Percentiles rank a stretch among this genome's conserved stretches.
Evolutionary conservation across 2,113 vertebrate species (phyloP).

Genomic region (Trematomus loennbergii): DNA sequence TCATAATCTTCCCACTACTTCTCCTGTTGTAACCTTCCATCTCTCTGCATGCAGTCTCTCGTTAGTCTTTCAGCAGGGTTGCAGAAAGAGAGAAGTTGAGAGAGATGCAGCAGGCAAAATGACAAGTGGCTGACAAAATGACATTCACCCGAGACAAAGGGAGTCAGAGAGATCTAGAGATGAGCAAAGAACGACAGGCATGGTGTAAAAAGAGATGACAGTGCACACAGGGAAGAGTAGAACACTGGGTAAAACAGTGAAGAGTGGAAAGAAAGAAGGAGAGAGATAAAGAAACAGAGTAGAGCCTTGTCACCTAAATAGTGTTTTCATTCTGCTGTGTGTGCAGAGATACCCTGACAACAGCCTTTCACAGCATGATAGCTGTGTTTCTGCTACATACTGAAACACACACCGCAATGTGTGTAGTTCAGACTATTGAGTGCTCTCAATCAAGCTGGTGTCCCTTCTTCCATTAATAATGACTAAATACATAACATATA

Average conservation of each 20-base stretch:
- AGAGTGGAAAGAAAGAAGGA: constrained; percentile 18
- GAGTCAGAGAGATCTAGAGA: constrained; percentile 47
- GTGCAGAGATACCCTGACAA: constrained; percentile 54
- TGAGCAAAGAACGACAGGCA: constrained; percentile 54
- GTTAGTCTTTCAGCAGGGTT: constrained; percentile 58
- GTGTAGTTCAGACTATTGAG: constrained; percentile 13
- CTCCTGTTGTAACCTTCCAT: constrained; percentile 35
- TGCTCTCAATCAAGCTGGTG: background rate
- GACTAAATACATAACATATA: constrained; percentile 15
- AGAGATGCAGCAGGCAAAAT: constrained; percentile 39
- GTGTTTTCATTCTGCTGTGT: constrained; percentile 52
- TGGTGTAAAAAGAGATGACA: constrained; percentile 57
- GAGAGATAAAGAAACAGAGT: constrained; percentile 29
- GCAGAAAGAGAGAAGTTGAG: constrained; percentile 26
- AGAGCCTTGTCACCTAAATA: constrained; percentile 57
- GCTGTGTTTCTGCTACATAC: constrained; percentile 34
- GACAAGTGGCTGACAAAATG: constrained; percentile 69
- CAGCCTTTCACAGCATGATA: constrained; percentile 56
- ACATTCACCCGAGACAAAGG: constrained; percentile 60
- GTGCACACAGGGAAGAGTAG: constrained; percentile 35
- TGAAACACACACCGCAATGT: background rate
- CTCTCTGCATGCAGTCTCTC: constrained; percentile 43
- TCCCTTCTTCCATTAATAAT: constrained; percentile 2
- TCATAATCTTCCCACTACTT: constrained; percentile 7
- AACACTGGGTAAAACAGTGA: constrained; percentile 51